Evolutionary conservation across 2,113 vertebrate genomes (phyloP), one percentile per base, ranked within the genome.

Genomic region (Triplophysa siluroides): DNA sequence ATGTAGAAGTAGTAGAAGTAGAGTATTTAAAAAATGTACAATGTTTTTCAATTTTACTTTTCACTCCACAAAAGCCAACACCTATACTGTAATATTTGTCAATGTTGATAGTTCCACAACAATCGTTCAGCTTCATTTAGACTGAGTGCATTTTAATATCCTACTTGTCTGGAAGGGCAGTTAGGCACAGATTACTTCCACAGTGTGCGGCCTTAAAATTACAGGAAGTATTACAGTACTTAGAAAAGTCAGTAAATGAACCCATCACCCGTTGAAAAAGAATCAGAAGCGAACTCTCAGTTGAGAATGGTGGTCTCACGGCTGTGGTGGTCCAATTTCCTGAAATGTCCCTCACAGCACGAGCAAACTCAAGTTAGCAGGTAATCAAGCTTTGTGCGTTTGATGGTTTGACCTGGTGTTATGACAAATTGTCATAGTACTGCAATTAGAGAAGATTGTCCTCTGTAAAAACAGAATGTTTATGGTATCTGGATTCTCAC

Each of bases 91-190:
- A 73, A 47, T 18, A 19, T 23, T 67, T 18, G 19, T 58, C 63
- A 23, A 73, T 54, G 56, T 64, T 58, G 41, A 16, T 38, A 16
- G 26, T 67, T 6, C 50, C 50, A 52, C 50, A 52, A 52, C 2
- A 52, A 18, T 14, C 38, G 33, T 29, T 10, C 12, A 63, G 26
- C 26, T 14, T 43, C 7, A 3, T n/a, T 74, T 58, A 56, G 33
- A 74, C 19, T 75, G 61, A 24, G 38, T 81, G 54, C 71, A 52
- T 81, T 69, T 68, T 81, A 68, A 81, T 61, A 26, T 7, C 64
- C 64, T 61, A 12, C 24, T 69, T 68, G 63, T 45, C 43, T 45
- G 43, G 70, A 81, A 23, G 58, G 14, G 73, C 38, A 76, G 18
- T 50, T 62, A 11, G 13, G 19, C 50, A 13, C 4, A 67, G 7